Base-by-base conservation (phyloP, 2,888 invertebrate species). In the Blomia tropicalis region DNA sequence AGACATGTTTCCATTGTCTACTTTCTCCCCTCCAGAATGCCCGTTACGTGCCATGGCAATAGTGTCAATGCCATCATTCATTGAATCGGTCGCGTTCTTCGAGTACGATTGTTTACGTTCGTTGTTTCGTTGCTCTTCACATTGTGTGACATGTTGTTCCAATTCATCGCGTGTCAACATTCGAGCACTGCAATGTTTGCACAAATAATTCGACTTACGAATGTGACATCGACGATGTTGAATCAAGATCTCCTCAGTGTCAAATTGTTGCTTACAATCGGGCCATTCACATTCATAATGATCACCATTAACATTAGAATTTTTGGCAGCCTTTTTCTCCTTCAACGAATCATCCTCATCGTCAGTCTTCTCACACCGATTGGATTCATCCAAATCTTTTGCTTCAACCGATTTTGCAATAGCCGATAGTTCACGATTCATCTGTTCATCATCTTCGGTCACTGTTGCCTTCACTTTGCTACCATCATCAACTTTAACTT, bases 171-270 rank as follows among this genome's bases (percentile, higher is more conserved):
- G 36, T 19, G 31, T 56, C 1, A 62, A 32, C 2, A 62, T 22
- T 30, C 56, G 36, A 19, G 31, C 31, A 32, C 58, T 58, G 56
- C 62, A 62, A 25, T 25, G 43, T 43, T 62, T 44, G 41, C 62
- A 60, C 14, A 14, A 22, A 53, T 60, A 60, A n/a, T 51, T 60
- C 4, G 53, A 53, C 23, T 60, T 60, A 23, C 60, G 47, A 32
- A 60, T 60, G 23, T 60, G 60, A 60, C 31, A 51, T 17, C 60
- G 31, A 17, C 60, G 30, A 41, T 60, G 60, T 25, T 51, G 51
- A 27, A 22, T 60, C 3, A 60, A 32, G 22, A 51, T 51, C 7
- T 60, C 51, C 23, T 60, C 60, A 22, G 31, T 53, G 30, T 23
- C 22, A 32, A 60, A 60, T 17, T 19, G 4, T 19, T 43, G 60